Conservation (phyloP, 2,888 invertebrate genomes). For the Stegophylla sp. region DNA sequence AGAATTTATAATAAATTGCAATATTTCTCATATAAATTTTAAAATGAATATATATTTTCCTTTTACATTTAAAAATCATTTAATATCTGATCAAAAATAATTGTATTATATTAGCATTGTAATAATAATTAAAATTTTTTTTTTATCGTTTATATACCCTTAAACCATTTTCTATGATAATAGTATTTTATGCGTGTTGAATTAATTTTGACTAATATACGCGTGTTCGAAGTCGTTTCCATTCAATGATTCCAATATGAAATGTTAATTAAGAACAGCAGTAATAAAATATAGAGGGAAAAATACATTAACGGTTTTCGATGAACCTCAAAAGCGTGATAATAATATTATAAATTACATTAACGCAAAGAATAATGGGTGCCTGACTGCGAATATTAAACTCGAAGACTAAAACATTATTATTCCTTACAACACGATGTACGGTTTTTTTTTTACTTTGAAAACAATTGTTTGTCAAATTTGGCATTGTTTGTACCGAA, state of each 20-base stretch:
- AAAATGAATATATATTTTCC: too few relatives aligned
- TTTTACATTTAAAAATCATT: not conserved
- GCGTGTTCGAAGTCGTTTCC: constrained; percentile 22
- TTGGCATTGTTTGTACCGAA: constrained; percentile 13
- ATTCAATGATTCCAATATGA: constrained; percentile 18
- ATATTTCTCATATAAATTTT: too few relatives aligned
- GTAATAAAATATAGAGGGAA: constrained; percentile 13
- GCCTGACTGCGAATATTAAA: constrained; percentile 35
- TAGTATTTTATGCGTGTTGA: constrained; percentile 19
- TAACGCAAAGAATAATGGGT: not conserved
- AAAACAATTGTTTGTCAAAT: constrained; percentile 1
- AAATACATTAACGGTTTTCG: constrained; percentile 22
- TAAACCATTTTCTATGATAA: constrained; percentile 17
- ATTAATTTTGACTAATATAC: constrained; percentile 23
- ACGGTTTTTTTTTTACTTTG: not conserved
- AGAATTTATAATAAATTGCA: too few relatives aligned
- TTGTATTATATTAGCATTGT: not conserved
- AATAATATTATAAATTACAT: constrained; percentile 41
- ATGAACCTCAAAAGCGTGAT: constrained; percentile 39
- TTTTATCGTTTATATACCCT: not conserved
- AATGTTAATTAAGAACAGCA: not conserved
- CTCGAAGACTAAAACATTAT: not conserved
- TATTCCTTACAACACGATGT: not conserved
- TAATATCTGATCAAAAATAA: not conserved
- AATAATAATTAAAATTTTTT: not conserved